These are phyloP conservation scores for Nephotettix cincticeps DNA, from an alignment of 1,140 invertebrate species.

Conservation along the genomic window DNA sequence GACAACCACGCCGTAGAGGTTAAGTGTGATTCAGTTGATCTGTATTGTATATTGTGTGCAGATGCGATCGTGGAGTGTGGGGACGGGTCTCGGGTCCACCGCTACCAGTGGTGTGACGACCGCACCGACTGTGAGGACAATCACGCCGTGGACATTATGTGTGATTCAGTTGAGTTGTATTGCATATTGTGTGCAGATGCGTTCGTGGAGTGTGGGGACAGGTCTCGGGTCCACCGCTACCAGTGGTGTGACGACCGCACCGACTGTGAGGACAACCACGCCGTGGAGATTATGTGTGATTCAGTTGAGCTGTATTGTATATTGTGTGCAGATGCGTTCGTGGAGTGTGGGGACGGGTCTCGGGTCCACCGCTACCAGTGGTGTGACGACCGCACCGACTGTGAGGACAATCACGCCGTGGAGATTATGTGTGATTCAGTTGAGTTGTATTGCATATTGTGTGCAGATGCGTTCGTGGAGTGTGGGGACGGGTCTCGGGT, in stretches of 20 bases:
- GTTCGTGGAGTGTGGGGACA: slow-evolving; percentile 45
- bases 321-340: slow-evolving; percentile 37
- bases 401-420: slow-evolving; percentile 50
- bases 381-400: slow-evolving; percentile 54
- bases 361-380: slow-evolving; percentile 46
- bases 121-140: slow-evolving; percentile 51
- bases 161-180: slow-evolving; percentile 47
- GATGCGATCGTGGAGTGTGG: slow-evolving; percentile 43
- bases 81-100: slow-evolving; percentile 45
- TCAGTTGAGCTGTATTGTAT: too few species aligned
- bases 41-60: slow-evolving; percentile 27
- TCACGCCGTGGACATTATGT: slow-evolving; percentile 52
- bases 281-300: slow-evolving; percentile 53
- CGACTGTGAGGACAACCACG: slow-evolving; percentile 51
- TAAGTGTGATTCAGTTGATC: slow-evolving; percentile 53
- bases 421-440: slow-evolving; percentile 54
- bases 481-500: slow-evolving; percentile 47
- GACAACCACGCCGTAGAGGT: slow-evolving; percentile 52
- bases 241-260: slow-evolving; percentile 52
- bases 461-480: slow-evolving; percentile 36
- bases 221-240: slow-evolving; percentile 44
- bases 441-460: too few species aligned
- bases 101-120: slow-evolving; percentile 50
- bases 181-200: slow-evolving; percentile 34
- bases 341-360: slow-evolving; percentile 45